Percentiles rank a stretch among this genome's conserved stretches.
Evolutionary conservation across 2,888 invertebrate species (phyloP).

Genomic region (Candidula unifasciata): DNA sequence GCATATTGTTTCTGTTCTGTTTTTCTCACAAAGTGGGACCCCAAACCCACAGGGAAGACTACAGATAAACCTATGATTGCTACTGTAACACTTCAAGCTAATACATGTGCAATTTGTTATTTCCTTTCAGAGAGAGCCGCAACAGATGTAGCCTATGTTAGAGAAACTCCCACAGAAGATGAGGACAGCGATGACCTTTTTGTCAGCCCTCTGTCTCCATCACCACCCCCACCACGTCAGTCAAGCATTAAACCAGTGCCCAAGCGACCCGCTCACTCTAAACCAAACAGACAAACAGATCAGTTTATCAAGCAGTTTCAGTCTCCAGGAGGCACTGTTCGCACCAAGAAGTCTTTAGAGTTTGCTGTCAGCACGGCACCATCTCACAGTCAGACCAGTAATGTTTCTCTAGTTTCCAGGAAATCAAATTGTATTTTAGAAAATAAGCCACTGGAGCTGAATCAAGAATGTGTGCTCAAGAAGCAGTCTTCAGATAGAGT

Average conservation of each 20-base stretch:
- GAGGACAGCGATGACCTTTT: conserved; percentile 60
- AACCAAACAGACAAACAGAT: conserved; percentile 7
- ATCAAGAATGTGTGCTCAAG: background rate
- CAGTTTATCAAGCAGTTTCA: conserved; percentile 43
- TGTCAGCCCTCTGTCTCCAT: conserved; percentile 60
- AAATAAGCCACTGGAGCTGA: no score
- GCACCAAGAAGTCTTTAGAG: conserved; percentile 43
- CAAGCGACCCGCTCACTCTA: conserved; percentile 13
- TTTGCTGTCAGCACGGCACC: background rate
- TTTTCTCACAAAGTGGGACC: no score
- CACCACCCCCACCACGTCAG: conserved; percentile 56
- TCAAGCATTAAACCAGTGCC: conserved; percentile 1
- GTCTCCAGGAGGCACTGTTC: conserved; percentile 42
- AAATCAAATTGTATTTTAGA: background rate
- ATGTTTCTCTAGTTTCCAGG: background rate
- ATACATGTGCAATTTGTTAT: background rate
- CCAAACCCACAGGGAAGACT: background rate
- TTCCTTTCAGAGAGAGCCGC: conserved; percentile 17
- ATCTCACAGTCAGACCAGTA: background rate
- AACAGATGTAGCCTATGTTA: background rate
- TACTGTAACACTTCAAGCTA: background rate
- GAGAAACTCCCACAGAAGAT: background rate
- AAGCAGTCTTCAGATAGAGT: background rate
- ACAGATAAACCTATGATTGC: background rate
- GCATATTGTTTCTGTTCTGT: no score